phyloP scores from a whole-genome alignment of 2,888 invertebrate genomes.

The Pandemis heparana region DNA sequence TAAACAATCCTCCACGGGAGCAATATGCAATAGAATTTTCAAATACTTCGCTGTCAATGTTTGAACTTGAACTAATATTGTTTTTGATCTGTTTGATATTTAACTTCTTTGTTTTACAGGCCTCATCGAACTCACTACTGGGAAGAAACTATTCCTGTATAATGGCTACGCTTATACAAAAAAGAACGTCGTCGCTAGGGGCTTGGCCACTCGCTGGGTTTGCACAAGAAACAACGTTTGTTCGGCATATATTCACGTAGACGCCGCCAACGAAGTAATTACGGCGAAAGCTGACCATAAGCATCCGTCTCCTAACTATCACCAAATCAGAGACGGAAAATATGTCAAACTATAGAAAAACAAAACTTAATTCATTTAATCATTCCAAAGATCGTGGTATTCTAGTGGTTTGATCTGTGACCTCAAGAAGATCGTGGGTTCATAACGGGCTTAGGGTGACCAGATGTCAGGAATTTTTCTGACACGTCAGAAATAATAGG shows the following conservation, averaged over 20 bases:
- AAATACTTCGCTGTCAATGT: no score
- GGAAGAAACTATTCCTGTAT: slow-evolving; percentile 44
- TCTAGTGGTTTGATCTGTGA: no score
- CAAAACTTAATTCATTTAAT: background rate
- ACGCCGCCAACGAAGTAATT: slow-evolving; percentile 44
- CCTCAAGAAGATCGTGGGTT: no score
- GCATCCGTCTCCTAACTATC: slow-evolving; percentile 3
- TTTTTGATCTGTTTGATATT: background rate
- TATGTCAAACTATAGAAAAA: slow-evolving; percentile 17
- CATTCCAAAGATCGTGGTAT: no score
- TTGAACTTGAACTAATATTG: background rate
- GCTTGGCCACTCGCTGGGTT: slow-evolving; percentile 47
- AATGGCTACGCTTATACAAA: slow-evolving; percentile 49
- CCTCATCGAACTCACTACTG: slow-evolving; percentile 44
- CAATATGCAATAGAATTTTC: no score
- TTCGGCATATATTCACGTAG: slow-evolving; percentile 49
- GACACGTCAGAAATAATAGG: no score
- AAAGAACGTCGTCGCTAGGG: slow-evolving; percentile 38
- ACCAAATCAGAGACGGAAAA: slow-evolving; percentile 1
- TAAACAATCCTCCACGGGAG: no score
- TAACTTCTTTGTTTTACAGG: slow-evolving; percentile 43
- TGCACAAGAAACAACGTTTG: slow-evolving; percentile 51
- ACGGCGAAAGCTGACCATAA: background rate
- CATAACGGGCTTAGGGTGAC: no score
- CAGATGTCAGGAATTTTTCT: no score